A percentile compares a stretch with the other conserved stretches of the same genome.
Evolutionary conservation across 2,888 invertebrate genomes (phyloP).

Genomic region (Papilio elwesi): DNA sequence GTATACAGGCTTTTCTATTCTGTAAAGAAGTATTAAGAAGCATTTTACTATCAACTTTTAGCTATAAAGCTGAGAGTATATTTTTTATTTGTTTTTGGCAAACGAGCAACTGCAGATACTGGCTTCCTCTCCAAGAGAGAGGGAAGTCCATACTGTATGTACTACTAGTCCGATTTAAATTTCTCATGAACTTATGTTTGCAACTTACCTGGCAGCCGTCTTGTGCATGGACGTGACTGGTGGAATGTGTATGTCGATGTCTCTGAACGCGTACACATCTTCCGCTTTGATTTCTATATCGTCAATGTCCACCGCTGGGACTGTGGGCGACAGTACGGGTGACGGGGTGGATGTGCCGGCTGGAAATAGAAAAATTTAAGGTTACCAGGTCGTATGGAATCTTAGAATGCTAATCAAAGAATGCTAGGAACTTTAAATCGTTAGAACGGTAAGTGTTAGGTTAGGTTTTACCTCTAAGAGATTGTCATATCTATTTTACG

Average conservation of each 20-base stretch:
- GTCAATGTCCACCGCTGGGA: constrained; percentile 71
- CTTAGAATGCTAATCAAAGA: no score
- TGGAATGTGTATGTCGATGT: constrained; percentile 77
- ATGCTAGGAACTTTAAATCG: no score
- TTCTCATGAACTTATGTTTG: no score
- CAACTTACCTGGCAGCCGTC: constrained; percentile 55
- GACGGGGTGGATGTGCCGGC: constrained; percentile 55
- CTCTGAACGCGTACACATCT: constrained; percentile 78
- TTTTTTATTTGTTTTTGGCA: not conserved
- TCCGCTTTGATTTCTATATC: constrained; percentile 82
- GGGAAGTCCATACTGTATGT: not conserved
- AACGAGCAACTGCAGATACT: no score
- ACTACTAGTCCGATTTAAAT: not conserved
- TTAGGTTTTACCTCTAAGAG: no score
- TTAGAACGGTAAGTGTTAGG: no score
- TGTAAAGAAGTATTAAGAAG: not conserved
- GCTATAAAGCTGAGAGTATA: not conserved
- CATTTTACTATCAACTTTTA: not conserved
- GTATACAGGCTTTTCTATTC: constrained; percentile 36
- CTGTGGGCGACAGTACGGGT: constrained; percentile 45
- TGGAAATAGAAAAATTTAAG: constrained; percentile 42
- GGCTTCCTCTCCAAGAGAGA: not conserved
- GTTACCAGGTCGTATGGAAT: no score
- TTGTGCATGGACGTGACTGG: constrained; percentile 73
- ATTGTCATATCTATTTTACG: no score